A percentile compares a stretch with the other conserved stretches of the same genome.
Conservation (phyloP, 2,888 invertebrate genomes). For the Lydus trimaculatus region DNA sequence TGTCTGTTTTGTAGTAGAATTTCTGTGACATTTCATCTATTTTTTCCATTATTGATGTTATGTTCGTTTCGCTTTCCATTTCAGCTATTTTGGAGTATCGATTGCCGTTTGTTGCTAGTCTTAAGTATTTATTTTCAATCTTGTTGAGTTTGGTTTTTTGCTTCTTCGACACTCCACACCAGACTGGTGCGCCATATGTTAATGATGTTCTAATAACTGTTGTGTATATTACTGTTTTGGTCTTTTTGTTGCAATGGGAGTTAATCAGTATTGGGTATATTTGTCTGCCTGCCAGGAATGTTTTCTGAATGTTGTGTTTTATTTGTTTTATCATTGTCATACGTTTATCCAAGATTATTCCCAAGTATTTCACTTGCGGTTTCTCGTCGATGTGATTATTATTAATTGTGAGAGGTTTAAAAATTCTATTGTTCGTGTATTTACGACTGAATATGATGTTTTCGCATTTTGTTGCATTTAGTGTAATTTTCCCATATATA, state of each 20-base stretch:
- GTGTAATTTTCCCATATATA: conserved; percentile 31
- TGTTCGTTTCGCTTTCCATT: background rate
- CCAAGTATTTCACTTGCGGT: conserved; percentile 25
- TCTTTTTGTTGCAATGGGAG: background rate
- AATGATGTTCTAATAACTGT: conserved; percentile 7
- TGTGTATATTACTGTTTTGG: conserved; percentile 6
- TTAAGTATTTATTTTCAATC: background rate
- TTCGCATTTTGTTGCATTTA: conserved; percentile 31
- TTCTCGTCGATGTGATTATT: conserved; percentile 14
- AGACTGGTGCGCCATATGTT: conserved; percentile 9
- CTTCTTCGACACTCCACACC: background rate
- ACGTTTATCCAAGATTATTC: conserved; percentile 25
- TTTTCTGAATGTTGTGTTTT: background rate
- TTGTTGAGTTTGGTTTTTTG: background rate
- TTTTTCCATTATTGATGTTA: background rate
- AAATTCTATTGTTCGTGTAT: conserved; percentile 18
- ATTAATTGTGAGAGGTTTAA: conserved; percentile 17
- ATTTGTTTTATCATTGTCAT: conserved; percentile 5
- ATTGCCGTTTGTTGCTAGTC: background rate
- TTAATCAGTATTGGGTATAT: conserved; percentile 13
- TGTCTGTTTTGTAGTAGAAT: background rate
- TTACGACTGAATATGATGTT: conserved; percentile 27
- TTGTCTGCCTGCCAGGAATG: background rate
- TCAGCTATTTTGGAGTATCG: background rate
- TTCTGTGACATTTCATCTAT: background rate